Conservation (phyloP, 2,113 vertebrate genomes). For the Malurus elegans region DNA sequence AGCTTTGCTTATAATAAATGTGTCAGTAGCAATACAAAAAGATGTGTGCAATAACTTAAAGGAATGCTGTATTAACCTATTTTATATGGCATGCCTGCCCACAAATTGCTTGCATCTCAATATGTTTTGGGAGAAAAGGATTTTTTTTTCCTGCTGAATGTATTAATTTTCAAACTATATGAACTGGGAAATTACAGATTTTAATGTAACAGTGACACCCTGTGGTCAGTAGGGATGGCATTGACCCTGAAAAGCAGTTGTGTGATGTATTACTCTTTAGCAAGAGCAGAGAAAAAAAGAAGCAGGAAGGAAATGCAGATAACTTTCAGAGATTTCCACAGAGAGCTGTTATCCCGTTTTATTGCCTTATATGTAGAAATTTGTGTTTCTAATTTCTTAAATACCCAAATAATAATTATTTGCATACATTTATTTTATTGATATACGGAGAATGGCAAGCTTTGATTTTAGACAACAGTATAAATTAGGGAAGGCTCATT, state of each 20-base stretch:
- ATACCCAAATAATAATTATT: background rate
- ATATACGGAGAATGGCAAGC: background rate
- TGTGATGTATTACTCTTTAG: background rate
- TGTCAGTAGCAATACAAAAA: conserved; percentile 48
- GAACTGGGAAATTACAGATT: background rate
- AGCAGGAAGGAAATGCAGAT: background rate
- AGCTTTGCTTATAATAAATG: conserved; percentile 52
- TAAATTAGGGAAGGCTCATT: background rate
- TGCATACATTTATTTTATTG: background rate
- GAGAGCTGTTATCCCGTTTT: background rate
- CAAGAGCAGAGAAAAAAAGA: background rate
- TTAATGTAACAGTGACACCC: conserved; percentile 70
- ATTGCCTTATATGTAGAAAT: background rate
- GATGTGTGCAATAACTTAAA: background rate
- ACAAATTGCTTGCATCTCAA: conserved; percentile 4
- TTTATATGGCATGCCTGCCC: background rate
- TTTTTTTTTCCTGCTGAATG: background rate
- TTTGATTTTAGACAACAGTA: background rate
- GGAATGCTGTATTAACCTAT: background rate
- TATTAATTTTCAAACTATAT: background rate
- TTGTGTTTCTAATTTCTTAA: background rate
- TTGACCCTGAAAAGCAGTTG: background rate
- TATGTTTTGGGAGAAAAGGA: background rate
- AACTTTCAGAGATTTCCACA: background rate
- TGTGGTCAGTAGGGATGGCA: conserved; percentile 44